These are phyloP conservation scores for Eupithecia subumbrata DNA, from an alignment of 2,888 invertebrate species.

Conservation along the genomic window DNA sequence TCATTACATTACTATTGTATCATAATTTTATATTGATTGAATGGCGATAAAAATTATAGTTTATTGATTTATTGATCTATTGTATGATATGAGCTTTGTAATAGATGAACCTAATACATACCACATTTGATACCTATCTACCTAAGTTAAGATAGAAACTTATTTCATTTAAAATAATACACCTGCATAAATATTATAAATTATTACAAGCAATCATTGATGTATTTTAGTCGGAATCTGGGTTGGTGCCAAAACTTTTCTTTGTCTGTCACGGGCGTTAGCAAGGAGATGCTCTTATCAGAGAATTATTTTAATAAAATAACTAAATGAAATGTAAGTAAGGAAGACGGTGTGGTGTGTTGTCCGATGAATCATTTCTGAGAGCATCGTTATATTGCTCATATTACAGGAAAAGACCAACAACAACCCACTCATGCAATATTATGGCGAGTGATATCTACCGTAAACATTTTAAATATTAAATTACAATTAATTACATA, in stretches of 20 bases:
- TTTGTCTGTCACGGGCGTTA: constrained; percentile 43
- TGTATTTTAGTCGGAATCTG: constrained; percentile 43
- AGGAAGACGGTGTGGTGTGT: background rate
- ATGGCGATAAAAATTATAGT: background rate
- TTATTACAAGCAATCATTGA: constrained; percentile 32
- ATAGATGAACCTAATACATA: background rate
- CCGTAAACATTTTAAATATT: background rate
- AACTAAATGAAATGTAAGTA: background rate
- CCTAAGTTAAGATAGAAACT: background rate
- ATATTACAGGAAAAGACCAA: constrained; percentile 18
- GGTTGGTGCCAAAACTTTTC: constrained; percentile 51
- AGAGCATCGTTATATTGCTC: constrained; percentile 14
- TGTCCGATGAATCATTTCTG: constrained; percentile 26
- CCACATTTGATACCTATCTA: background rate
- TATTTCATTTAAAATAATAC: background rate
- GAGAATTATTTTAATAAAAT: constrained; percentile 24
- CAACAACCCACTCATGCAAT: constrained; percentile 11
- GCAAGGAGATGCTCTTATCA: constrained; percentile 42
- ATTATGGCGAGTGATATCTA: background rate
- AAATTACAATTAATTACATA: background rate
- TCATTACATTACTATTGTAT: background rate
- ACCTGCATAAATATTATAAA: constrained; percentile 12
- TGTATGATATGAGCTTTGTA: background rate
- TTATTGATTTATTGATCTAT: background rate
- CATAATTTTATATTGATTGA: background rate